Conservation (phyloP, 2,797 vertebrate genomes). For the Sternarchorhynchus goeldii region DNA sequence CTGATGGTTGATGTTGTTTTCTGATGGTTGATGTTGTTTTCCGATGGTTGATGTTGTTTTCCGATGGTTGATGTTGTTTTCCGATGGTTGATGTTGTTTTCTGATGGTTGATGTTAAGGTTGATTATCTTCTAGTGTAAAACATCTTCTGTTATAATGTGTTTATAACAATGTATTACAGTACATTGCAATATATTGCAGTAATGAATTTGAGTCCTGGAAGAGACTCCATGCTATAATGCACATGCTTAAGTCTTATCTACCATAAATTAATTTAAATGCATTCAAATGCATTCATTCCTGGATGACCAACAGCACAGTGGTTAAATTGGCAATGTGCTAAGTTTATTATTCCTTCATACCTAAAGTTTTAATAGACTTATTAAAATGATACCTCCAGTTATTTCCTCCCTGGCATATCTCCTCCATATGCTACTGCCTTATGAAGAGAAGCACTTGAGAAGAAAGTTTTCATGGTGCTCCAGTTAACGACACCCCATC, state of each 20-base stretch:
- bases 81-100: background rate
- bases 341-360: conserved; percentile 45
- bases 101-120: background rate
- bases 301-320: background rate
- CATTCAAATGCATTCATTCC: background rate
- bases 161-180: background rate
- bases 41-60: background rate
- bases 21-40: too few relatives aligned
- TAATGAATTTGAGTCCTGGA: background rate
- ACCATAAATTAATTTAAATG: conserved; percentile 12
- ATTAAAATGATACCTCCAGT: conserved; percentile 50
- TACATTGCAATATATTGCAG: background rate
- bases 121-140: background rate
- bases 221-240: conserved; percentile 4
- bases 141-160: background rate
- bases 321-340: conserved; percentile 23
- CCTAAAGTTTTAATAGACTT: conserved; percentile 53
- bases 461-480: too few relatives aligned
- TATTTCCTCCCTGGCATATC: conserved; percentile 39
- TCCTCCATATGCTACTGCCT: conserved; percentile 32
- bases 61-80: background rate
- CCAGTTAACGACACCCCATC: too few relatives aligned
- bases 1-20: too few relatives aligned
- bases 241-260: background rate
- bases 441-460: conserved; percentile 24